Evolutionary conservation across 2,113 vertebrate genomes (phyloP).

Genomic region (Entelurus aequoreus): DNA sequence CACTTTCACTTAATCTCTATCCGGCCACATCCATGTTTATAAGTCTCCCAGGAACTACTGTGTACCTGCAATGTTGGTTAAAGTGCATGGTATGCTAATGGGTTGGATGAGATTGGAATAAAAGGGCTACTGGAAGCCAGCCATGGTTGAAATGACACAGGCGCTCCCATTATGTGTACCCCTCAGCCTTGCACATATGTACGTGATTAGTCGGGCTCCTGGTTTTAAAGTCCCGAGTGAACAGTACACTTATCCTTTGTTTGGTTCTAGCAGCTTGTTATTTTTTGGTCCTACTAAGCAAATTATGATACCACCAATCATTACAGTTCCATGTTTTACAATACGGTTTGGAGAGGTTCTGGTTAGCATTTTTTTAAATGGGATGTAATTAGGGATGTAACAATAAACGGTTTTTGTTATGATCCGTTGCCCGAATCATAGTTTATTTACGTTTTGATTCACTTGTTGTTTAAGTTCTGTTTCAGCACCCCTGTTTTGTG

Average conservation of each 20-base stretch:
- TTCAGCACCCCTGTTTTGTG: too few species aligned
- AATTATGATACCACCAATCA: too few species aligned
- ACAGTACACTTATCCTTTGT: not conserved
- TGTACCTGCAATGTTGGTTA: constrained; percentile 41
- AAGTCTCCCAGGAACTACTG: constrained; percentile 23
- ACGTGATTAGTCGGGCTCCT: constrained; percentile 36
- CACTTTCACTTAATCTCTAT: constrained; percentile 16
- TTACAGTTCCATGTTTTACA: too few species aligned
- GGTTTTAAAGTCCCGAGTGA: constrained; percentile 24
- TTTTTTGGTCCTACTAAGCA: too few species aligned
- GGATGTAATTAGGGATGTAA: too few species aligned
- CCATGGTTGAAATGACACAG: constrained; percentile 45
- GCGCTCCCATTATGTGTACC: constrained; percentile 22
- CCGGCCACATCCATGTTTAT: constrained; percentile 40
- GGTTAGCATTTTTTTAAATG: too few species aligned
- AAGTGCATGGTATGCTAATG: constrained; percentile 50
- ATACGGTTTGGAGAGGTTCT: too few species aligned
- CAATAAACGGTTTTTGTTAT: too few species aligned
- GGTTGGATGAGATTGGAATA: constrained; percentile 44
- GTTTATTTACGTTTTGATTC: too few species aligned
- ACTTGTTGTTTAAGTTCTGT: too few species aligned
- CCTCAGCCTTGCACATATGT: constrained; percentile 36
- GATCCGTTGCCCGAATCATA: too few species aligned
- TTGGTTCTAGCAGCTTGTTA: too few species aligned
- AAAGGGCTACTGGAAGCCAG: constrained; percentile 46